Conservation (phyloP, 2,888 invertebrate species). For the Amphipoea oculea region DNA sequence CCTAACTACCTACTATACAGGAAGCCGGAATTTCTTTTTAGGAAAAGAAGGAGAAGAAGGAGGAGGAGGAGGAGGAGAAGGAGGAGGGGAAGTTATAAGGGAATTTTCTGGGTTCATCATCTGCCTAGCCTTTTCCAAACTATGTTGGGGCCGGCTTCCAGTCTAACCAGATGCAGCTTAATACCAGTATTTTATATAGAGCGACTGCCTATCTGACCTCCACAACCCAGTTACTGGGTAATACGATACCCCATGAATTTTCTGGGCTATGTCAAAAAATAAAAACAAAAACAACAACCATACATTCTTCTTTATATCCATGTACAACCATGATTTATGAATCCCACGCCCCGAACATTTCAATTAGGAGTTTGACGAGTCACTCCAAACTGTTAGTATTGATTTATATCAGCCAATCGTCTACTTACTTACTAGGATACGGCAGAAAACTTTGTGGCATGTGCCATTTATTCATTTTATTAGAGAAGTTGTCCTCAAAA, state of each 20-base stretch:
- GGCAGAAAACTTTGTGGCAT: conserved; percentile 45
- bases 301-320: conserved; percentile 60
- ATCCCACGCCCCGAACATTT: conserved; percentile 76
- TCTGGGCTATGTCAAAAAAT: too few relatives aligned
- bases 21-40: not conserved
- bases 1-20: not conserved
- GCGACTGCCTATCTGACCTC: too few relatives aligned
- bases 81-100: too few relatives aligned
- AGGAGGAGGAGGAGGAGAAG: too few relatives aligned
- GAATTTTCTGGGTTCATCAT: too few relatives aligned
- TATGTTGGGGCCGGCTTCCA: too few relatives aligned
- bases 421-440: conserved; percentile 49
- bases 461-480: conserved; percentile 35
- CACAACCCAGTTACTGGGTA: too few relatives aligned
- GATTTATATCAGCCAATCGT: conserved; percentile 72
- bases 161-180: too few relatives aligned
- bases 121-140: too few relatives aligned
- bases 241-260: too few relatives aligned
- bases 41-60: too few relatives aligned
- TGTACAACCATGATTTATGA: conserved; percentile 79
- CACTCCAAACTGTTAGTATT: conserved; percentile 74
- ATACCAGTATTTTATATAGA: too few relatives aligned
- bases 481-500: conserved; percentile 15
- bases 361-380: conserved; percentile 84
- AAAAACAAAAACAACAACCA: not conserved